Evolutionary conservation across 92 coral and sea anemone species (phyloP).

Genomic region (Zoanthus sociatus): DNA sequence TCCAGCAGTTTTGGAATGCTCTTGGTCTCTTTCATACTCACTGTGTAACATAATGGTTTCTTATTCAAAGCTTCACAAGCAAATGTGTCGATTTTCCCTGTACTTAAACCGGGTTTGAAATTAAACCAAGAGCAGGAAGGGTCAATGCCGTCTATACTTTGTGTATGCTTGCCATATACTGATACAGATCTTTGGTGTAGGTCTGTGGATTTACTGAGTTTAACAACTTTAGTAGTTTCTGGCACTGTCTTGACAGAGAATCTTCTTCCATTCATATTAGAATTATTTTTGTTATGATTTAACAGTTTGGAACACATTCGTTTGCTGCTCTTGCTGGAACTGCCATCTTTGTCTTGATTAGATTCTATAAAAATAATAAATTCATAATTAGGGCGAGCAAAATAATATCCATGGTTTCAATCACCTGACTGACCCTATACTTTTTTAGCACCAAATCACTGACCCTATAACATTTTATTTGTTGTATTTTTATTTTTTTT

Average conservation of each 20-base stretch:
- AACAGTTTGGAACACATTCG: background rate
- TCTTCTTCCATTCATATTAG: background rate
- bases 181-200: constrained; percentile 47
- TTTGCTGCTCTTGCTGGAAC: background rate
- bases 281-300: background rate
- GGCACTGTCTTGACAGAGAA: constrained; percentile 21
- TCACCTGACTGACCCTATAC: too few relatives aligned
- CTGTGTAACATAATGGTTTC: constrained; percentile 70
- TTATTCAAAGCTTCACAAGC: constrained; percentile 68
- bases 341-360: background rate
- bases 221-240: background rate
- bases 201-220: background rate
- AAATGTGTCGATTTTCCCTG: constrained; percentile 74
- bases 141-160: constrained; percentile 44
- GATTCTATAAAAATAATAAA: background rate
- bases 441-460: too few relatives aligned
- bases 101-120: constrained; percentile 64
- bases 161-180: constrained; percentile 69
- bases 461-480: too few relatives aligned
- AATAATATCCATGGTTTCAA: too few relatives aligned
- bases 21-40: constrained; percentile 64
- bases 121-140: constrained; percentile 74
- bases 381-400: too few relatives aligned
- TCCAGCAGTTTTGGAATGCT: constrained; percentile 68
- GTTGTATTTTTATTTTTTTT: too few relatives aligned